Percentiles rank a stretch among this genome's conserved stretches.
phyloP scores from a whole-genome alignment of 2,113 vertebrate genomes.

The Ivindomyrus marchei region DNA sequence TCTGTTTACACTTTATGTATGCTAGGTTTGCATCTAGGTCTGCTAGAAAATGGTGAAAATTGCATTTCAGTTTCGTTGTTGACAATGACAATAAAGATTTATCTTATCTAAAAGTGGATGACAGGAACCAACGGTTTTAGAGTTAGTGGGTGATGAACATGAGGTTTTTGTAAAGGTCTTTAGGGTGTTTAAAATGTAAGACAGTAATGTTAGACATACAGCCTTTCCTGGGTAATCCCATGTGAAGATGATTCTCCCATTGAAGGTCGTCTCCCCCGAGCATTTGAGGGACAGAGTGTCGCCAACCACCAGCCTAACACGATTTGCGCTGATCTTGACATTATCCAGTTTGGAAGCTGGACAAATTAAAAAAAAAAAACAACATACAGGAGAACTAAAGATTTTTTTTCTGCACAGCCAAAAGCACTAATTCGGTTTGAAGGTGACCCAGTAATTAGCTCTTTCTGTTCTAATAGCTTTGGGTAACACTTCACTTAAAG shows the following conservation, averaged over 20 bases:
- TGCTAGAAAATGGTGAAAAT: background rate
- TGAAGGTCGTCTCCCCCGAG: conserved; percentile 59
- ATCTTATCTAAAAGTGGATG: too few species aligned
- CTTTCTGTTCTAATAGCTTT: background rate
- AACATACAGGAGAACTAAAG: background rate
- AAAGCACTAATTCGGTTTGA: background rate
- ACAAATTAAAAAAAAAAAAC: background rate
- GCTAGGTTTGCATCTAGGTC: background rate
- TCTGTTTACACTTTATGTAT: background rate
- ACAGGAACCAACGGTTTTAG: background rate
- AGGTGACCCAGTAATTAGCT: background rate
- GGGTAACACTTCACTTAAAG: background rate
- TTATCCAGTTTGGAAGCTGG: conserved; percentile 32
- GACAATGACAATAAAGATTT: too few species aligned
- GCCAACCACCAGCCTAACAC: conserved; percentile 61
- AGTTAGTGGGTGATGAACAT: background rate
- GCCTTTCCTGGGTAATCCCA: conserved; percentile 54
- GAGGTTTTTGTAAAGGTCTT: background rate
- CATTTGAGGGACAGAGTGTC: conserved; percentile 67
- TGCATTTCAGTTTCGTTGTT: background rate
- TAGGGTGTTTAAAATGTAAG: background rate
- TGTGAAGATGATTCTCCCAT: conserved; percentile 58
- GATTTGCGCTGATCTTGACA: conserved; percentile 43
- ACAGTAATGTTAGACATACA: conserved; percentile 39
- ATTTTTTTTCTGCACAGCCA: background rate